Percentiles rank a stretch among this genome's conserved stretches.
These are phyloP conservation scores for Mareca penelope DNA, from an alignment of 2,797 vertebrate genomes.

Conservation along the genomic window DNA sequence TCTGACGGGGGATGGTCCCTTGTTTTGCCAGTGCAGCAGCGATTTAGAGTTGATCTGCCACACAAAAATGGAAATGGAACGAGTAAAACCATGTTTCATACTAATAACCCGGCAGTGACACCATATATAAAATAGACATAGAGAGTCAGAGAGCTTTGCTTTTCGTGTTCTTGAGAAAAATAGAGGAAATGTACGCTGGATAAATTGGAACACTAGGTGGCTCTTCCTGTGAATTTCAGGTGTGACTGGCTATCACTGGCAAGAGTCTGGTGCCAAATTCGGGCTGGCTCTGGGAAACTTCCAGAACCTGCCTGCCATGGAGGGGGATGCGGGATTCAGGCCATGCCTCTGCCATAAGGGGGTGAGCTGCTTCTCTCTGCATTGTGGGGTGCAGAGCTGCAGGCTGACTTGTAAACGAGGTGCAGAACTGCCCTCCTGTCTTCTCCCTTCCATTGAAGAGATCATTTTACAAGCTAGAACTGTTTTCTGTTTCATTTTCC, in stretches of 20 bases:
- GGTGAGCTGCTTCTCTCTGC: not conserved
- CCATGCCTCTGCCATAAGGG: rapidly evolving
- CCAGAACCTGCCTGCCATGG: not conserved
- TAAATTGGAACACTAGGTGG: not conserved
- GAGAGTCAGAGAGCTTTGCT: not conserved
- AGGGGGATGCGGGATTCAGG: not conserved
- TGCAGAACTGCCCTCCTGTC: not conserved
- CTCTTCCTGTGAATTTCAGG: not conserved
- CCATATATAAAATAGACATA: not conserved
- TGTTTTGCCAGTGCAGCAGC: not conserved
- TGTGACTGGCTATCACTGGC: not conserved
- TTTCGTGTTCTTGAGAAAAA: not conserved
- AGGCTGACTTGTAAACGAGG: not conserved
- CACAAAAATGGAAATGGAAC: not conserved
- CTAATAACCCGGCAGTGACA: not conserved
- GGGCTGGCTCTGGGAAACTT: not conserved
- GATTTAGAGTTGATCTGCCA: not conserved
- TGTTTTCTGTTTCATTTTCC: not conserved
- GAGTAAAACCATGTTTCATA: not conserved
- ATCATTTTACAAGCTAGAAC: not conserved
- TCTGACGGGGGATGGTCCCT: not conserved
- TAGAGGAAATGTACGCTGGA: not conserved
- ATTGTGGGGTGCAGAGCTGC: not conserved
- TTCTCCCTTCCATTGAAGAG: not conserved
- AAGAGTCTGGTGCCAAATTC: not conserved